A percentile compares a stretch with the other conserved stretches of the same genome.
These are phyloP conservation scores for Ursus arctos DNA, from an alignment of 2,113 vertebrate genomes.

Conservation along the genomic window DNA sequence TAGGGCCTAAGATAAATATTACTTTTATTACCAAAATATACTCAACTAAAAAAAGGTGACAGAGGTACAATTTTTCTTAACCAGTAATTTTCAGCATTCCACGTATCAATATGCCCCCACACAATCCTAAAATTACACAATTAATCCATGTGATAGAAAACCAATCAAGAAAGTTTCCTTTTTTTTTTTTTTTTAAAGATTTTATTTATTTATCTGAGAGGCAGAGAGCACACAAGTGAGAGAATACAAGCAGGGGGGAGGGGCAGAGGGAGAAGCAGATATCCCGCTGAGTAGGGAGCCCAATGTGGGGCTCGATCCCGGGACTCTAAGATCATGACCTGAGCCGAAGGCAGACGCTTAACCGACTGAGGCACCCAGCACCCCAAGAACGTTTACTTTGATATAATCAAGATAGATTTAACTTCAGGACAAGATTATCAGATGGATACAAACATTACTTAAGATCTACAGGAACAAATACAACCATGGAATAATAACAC, in stretches of 20 bases:
- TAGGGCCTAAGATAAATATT: not conserved
- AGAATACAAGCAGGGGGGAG: no score
- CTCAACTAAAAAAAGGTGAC: not conserved
- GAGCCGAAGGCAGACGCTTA: no score
- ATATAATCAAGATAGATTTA: not conserved
- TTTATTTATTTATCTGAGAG: no score
- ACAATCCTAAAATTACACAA: conserved; percentile 33
- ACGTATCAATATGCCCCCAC: not conserved
- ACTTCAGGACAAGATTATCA: not conserved
- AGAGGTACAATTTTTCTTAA: conserved; percentile 27
- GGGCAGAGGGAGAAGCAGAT: no score
- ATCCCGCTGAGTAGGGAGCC: no score
- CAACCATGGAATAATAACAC: not conserved
- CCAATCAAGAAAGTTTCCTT: not conserved
- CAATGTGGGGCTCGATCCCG: no score
- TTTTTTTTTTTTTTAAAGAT: no score
- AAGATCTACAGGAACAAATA: not conserved
- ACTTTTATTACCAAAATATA: conserved; percentile 19
- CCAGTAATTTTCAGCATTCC: not conserved
- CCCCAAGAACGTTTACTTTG: not conserved
- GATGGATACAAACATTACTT: not conserved
- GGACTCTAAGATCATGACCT: no score
- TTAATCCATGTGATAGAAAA: not conserved
- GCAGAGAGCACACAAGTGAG: no score
- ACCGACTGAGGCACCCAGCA: no score